Evolutionary conservation across 2,888 invertebrate species (phyloP), one percentile per base, ranked within the genome.

Genomic region (Peribatodes rhomboidaria): DNA sequence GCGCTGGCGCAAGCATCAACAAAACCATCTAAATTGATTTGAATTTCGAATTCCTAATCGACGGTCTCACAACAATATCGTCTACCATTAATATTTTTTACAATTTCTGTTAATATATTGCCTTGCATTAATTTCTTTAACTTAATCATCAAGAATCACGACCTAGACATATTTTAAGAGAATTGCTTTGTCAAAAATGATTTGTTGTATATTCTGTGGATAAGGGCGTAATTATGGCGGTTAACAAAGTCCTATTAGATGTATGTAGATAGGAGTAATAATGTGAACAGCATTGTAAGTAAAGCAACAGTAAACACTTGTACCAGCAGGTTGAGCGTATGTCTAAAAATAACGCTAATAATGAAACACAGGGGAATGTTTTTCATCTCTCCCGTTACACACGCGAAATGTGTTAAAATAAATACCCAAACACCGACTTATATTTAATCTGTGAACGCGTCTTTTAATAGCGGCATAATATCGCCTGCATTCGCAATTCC

Each of bases 311-410:
- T 90, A 91, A 89, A 89, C 89, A 90, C 88, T 87, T 82, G 85
- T 84, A 82, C 85, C 86, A 86, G 88, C 92, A 92, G 92, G 91
- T 92, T 91, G 89, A 88, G 83, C 86, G 85, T 80, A 62, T 79
- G 82, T 85, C 89, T 93, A 92, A 90, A 92, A 90, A 92, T 93
- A 93, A 83, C 86, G 82, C 83, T 86, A 90, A 91, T 90, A 92
- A 92, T 92, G 90, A 92, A 92, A 90, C 89, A 84, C 91, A 88
- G 92, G 93, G 88, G 89, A 92, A 90, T 93, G 93, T 92, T 92
- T 92, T 92, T 92, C 92, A 92, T 92, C 92, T 90, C 90, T 79
- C 82, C 83, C 85, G 90, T 90, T 92, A 89, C 85, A 89, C 87
- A 86, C 87, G 92, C 93, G 82, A 92, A 93, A 90, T 90, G 90